Base-by-base conservation (phyloP, 2,797 vertebrate species). In the Scolopax bukidnonensis region DNA sequence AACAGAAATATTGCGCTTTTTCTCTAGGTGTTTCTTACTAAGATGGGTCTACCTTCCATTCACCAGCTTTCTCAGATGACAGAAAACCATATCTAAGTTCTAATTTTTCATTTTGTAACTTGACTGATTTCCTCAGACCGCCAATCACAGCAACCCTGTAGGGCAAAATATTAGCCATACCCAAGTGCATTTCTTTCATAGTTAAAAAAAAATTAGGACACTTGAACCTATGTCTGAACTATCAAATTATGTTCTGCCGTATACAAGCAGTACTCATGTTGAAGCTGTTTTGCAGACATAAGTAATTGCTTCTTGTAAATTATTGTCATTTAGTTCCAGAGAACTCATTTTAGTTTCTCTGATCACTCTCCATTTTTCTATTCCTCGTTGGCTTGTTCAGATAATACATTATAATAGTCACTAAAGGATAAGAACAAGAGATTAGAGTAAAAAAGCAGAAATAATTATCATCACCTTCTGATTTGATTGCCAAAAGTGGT, bases 261-360 rank as follows among this genome's bases (percentile, higher is more conserved):
- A 60, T 53, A 64, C 56, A 63, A 73, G 40, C 47, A 70, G 36
- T 63, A 25, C 10, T 63, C 36, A n/a, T 7, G 18, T 8, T 38
- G n/a, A 76, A 78, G 24, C 12, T 61, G n/a, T 92, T 91, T 85
- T 57, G 38, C 32, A 85, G 56, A 74, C 38, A 12, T 56, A 68
- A 68, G 32, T 57, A 92, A 89, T 27, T 92, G 24, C 32, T 82
- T 82, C 57, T 90, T 43, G 7, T 51, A 94, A 87, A 90, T 92
- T 38, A 57, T 28, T 87, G 25, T 40, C 30, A 51, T 59, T 89
- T 73, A 30, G 2, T 91, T 74, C 28, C 57, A 81, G 57, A 93
- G 25, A 74, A 75, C 32, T 67, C 16, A 36, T 80, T 84, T 65
- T 25, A 32, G 5, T 73, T 86, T 33, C 30, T 53, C 61, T 57